Evolutionary conservation across 2,113 vertebrate genomes (phyloP).

Genomic region (Terrapene triunguis): DNA sequence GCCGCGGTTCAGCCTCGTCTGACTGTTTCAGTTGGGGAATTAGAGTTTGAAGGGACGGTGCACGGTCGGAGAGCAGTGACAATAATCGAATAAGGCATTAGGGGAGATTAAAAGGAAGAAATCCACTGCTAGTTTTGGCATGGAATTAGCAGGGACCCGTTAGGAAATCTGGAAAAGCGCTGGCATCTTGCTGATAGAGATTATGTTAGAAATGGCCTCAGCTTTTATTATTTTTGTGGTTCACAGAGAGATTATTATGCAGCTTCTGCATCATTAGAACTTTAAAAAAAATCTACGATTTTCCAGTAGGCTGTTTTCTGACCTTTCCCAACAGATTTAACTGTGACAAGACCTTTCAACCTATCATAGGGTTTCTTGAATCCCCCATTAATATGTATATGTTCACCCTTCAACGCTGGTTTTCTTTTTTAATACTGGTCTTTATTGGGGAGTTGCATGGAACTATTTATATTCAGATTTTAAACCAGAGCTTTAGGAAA

Average conservation of each 20-base stretch:
- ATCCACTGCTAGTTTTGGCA: slow-evolving; percentile 87
- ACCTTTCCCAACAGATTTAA: background rate
- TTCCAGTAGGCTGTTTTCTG: background rate
- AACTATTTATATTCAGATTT: slow-evolving; percentile 21
- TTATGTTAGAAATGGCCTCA: slow-evolving; percentile 83
- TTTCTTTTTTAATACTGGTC: slow-evolving; percentile 18
- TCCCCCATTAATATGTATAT: background rate
- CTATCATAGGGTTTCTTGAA: background rate
- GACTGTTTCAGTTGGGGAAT: slow-evolving; percentile 77
- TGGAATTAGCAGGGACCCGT: slow-evolving; percentile 83
- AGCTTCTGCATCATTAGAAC: slow-evolving; percentile 61
- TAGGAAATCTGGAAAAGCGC: slow-evolving; percentile 83
- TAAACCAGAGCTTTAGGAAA: slow-evolving; percentile 51
- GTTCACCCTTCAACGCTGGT: background rate
- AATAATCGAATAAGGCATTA: slow-evolving; percentile 86
- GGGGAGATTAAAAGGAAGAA: slow-evolving; percentile 87
- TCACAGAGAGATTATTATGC: slow-evolving; percentile 77
- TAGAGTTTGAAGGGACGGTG: slow-evolving; percentile 86
- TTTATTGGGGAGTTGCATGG: slow-evolving; percentile 17
- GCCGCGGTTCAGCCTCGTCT: slow-evolving; percentile 79
- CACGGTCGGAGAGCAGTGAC: slow-evolving; percentile 82
- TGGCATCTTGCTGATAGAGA: slow-evolving; percentile 83
- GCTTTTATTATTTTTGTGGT: slow-evolving; percentile 82
- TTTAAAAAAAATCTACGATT: background rate
- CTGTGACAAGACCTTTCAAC: background rate